Conservation (phyloP, 1,140 invertebrate species). For the Apolygus lucorum region DNA sequence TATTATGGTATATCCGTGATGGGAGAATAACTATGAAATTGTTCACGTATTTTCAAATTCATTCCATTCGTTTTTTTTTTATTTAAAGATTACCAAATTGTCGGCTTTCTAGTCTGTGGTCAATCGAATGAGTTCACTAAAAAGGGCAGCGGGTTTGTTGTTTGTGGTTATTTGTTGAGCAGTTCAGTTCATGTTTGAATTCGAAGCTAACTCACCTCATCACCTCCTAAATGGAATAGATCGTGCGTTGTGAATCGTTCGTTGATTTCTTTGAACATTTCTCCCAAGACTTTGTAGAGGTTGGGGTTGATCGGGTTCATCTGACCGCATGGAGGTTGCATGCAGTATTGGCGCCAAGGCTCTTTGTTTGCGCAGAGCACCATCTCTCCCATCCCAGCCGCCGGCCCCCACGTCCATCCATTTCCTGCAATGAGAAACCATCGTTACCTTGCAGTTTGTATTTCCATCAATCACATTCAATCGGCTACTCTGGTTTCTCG, state of each 20-base stretch:
- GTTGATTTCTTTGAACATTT: constrained; percentile 59
- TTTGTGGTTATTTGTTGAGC: not conserved
- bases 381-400: constrained; percentile 47
- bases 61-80: too few relatives aligned
- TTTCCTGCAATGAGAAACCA: constrained; percentile 38
- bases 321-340: constrained; percentile 77
- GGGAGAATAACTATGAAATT: too few relatives aligned
- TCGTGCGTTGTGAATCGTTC: constrained; percentile 49
- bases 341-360: constrained; percentile 63
- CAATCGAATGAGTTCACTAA: too few relatives aligned
- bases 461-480: not conserved
- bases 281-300: constrained; percentile 57
- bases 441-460: not conserved
- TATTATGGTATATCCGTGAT: too few relatives aligned
- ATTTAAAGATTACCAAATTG: too few relatives aligned
- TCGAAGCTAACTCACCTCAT: constrained; percentile 68
- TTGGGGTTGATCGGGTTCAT: constrained; percentile 70
- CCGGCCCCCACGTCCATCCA: constrained; percentile 68
- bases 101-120: too few relatives aligned
- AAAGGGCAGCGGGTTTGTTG: too few relatives aligned
- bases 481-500: too few relatives aligned
- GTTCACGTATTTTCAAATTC: too few relatives aligned
- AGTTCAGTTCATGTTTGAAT: not conserved
- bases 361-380: constrained; percentile 66
- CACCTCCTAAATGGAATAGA: constrained; percentile 73